Evolutionary conservation across 2,888 invertebrate species (phyloP), one percentile per base, ranked within the genome.

Genomic region (Branchellion lobata): DNA sequence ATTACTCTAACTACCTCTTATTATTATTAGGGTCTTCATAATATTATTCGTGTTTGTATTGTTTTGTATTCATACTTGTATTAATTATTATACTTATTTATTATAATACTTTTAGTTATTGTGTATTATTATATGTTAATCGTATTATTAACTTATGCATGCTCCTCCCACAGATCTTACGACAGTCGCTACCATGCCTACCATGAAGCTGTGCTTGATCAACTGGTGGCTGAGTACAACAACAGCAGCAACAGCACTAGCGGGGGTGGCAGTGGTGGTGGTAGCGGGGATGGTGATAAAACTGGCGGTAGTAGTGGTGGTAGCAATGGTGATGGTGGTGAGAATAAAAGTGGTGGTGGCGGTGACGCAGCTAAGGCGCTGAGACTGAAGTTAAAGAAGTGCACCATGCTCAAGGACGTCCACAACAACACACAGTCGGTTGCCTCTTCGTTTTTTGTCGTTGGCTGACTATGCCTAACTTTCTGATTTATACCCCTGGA

Each of bases 111-210:
- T n/a, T n/a, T n/a, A n/a, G n/a, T n/a, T n/a, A n/a, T n/a, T n/a
- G n/a, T n/a, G n/a, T n/a, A n/a, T n/a, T n/a, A n/a, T n/a, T n/a
- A n/a, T n/a, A n/a, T n/a, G n/a, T n/a, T n/a, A n/a, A n/a, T n/a
- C n/a, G n/a, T n/a, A n/a, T n/a, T n/a, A n/a, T n/a, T n/a, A n/a
- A n/a, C n/a, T n/a, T n/a, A n/a, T n/a, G n/a, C n/a, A n/a, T n/a
- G n/a, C n/a, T n/a, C n/a, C n/a, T n/a, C n/a, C n/a, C n/a, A 8
- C 21, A 57, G 61, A n/a, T 57, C 11, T n/a, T 24, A 18, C 21
- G 61, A 57, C 14, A 57, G 24, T 5, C 61, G 61, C 61, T 24
- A 57, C n/a, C 61, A 57, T 5, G 61, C 61, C 61, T 57, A 57
- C 61, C 24, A 24, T 5, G 61, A 57, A 24, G 61, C 61, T n/a